Evolutionary conservation across 1,140 invertebrate genomes (phyloP), one percentile per base, ranked within the genome.

Genomic region (Oryzaephilus surinamensis): DNA sequence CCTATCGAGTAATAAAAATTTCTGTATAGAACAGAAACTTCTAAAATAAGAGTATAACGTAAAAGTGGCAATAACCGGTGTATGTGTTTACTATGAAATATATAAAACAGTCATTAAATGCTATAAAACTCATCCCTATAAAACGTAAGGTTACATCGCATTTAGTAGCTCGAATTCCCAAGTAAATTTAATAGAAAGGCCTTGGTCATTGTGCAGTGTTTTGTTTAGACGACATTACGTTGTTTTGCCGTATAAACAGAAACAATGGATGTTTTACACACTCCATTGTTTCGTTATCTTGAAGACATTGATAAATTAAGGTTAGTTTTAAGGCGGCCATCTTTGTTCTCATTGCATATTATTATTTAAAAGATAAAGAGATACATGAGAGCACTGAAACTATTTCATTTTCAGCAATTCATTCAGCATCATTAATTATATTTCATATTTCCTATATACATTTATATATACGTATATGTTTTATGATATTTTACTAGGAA

Each of bases 251-350:
- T 55, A 46, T 52, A 52, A 51, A 48, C 52, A 49, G 52, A 57
- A 52, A 58, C 56, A 56, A 58, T 55, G 52, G 50, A 54, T 57
- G 57, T 61, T 59, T 61, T 59, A 61, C 57, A 61, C 57, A 55
- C 57, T 51, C 58, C 52, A 61, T 61, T 61, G 58, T 61, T 52
- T 54, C 55, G 45, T 61, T 61, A 61, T 61, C 58, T 61, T 61
- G 54, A 59, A 61, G 58, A 61, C 58, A 61, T 61, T 61, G 58
- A 61, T 61, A 61, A 61, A 61, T 61, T 61, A 50, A 59, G 58
- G 58, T 61, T 59, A 59, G 57, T 61, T 61, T 58, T 56, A 58
- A 57, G 55, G 55, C 58, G 50, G 55, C 51, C 55, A 57, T 59
- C 57, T 57, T 56, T 55, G 55, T 55, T 56, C 32, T 32, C 43